Conservation (phyloP, 2,797 vertebrate genomes). For the Channallabes apus region DNA sequence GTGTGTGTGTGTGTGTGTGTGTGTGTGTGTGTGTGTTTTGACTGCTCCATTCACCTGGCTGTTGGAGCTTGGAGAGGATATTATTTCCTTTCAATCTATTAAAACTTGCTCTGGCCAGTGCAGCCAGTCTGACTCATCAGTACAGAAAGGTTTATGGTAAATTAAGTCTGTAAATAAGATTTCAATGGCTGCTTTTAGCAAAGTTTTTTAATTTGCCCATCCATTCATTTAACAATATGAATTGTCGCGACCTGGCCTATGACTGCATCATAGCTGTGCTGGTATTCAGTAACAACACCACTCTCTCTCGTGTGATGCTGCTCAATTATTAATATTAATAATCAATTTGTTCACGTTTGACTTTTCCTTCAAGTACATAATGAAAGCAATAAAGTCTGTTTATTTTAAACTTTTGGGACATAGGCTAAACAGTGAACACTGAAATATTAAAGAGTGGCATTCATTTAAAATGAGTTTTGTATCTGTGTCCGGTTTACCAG, state of each 20-base stretch:
- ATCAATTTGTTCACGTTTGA: not conserved
- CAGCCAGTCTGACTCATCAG: conserved; percentile 15
- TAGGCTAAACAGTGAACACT: conserved; percentile 1
- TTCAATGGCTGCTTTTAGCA: not conserved
- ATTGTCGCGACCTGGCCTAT: no score
- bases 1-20: conserved; percentile 25
- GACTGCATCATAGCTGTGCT: no score
- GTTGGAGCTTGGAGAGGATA: conserved; percentile 11
- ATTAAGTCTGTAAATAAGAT: conserved; percentile 16
- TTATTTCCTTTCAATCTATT: conserved; percentile 30
- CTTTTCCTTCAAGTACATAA: not conserved
- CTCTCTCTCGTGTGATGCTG: no score
- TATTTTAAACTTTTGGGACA: not conserved
- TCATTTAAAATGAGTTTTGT: conserved; percentile 33
- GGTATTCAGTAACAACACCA: no score
- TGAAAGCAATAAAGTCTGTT: not conserved
- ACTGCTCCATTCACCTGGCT: conserved; percentile 13
- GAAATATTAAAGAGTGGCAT: conserved; percentile 35
- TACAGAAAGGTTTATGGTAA: conserved; percentile 22
- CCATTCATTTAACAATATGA: not conserved
- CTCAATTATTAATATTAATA: not conserved
- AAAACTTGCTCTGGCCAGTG: conserved; percentile 5
- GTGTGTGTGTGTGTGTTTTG: conserved; percentile 12
- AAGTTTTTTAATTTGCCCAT: not conserved
- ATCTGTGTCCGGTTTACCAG: conserved; percentile 11